Percentiles rank a stretch among this genome's conserved stretches.
phyloP scores from a whole-genome alignment of 2,797 vertebrate species.

The Neoniphon sammara region DNA sequence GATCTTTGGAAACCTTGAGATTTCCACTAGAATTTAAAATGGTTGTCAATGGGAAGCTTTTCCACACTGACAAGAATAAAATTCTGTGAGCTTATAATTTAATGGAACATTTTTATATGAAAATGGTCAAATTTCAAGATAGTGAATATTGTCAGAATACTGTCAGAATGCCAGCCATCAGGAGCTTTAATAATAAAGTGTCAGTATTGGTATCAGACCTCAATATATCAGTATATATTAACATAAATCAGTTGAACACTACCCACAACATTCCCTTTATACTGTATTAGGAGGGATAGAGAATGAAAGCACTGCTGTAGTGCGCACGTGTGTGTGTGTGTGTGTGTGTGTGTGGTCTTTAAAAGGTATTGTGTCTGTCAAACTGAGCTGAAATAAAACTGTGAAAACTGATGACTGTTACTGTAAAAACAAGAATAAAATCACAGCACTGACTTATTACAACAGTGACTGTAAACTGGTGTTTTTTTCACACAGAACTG shows the following conservation, averaged over 20 bases:
- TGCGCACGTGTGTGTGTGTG: constrained; percentile 10
- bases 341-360: constrained; percentile 13
- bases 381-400: constrained; percentile 53
- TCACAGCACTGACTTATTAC: constrained; percentile 40
- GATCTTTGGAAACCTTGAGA: too few relatives aligned
- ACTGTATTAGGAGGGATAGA: neutral
- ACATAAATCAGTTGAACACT: neutral
- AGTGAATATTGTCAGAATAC: too few relatives aligned
- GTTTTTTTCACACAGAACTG: neutral
- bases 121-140: too few relatives aligned
- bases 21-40: too few relatives aligned
- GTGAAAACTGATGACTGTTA: constrained; percentile 63
- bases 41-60: too few relatives aligned
- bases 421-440: constrained; percentile 68
- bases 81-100: too few relatives aligned
- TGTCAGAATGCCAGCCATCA: too few relatives aligned
- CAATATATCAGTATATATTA: too few relatives aligned
- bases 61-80: too few relatives aligned
- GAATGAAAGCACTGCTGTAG: neutral
- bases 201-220: neutral
- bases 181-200: too few relatives aligned
- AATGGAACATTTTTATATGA: too few relatives aligned
- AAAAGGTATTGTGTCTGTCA: constrained; percentile 30
- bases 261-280: neutral
- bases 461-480: neutral